Evolutionary conservation across 1,140 invertebrate genomes (phyloP), one percentile per base, ranked within the genome.

Genomic region (Matsumurasca onukii): DNA sequence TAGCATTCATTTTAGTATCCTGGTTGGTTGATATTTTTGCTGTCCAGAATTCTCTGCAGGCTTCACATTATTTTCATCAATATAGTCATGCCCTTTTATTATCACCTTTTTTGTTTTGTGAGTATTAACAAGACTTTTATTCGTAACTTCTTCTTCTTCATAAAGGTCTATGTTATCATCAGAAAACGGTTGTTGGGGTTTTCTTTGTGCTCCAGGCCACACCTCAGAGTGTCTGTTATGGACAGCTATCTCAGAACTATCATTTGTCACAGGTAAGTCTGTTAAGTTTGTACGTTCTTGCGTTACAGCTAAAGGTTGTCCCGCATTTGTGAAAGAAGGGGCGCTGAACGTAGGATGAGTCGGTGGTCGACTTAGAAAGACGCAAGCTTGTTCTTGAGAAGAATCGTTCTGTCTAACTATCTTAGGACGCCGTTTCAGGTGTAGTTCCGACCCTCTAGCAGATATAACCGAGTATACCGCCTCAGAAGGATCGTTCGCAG

Each of bases 311-410:
- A 59, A 29, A 24, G 25, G 30, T 12, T 27, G 24, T 9, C 55
- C 15, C 5, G 55, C 30, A 59, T 17, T 39, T 39, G 55, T 59
- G 5, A 27, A n/a, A 12, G 55, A 27, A 27, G 55, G 55, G 24
- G 55, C 25, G 30, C 55, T 59, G 9, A 27, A 5, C 9, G 55
- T 24, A 5, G 55, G 24, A 24, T 52, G 49, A 13, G 22, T 22
- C 22, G 49, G 22, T 52, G 49, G 5, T 5, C 22, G 49, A 59
- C 15, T 27, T 5, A 59, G 25, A 2, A 59, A 59, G 15, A 65
- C 22, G 27, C 62, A 39, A 1, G 62, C 31, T 48, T 65, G 31
- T 48, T 65, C 62, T 12, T 13, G n/a, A 1, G 31, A 65, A 3
- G 31, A 24, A 24, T 65, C 62, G 17, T 1, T 48, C 15, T 45